Evolutionary conservation across 2,888 invertebrate genomes (phyloP), one percentile per base, ranked within the genome.

Genomic region (Cheilosia urbana): DNA sequence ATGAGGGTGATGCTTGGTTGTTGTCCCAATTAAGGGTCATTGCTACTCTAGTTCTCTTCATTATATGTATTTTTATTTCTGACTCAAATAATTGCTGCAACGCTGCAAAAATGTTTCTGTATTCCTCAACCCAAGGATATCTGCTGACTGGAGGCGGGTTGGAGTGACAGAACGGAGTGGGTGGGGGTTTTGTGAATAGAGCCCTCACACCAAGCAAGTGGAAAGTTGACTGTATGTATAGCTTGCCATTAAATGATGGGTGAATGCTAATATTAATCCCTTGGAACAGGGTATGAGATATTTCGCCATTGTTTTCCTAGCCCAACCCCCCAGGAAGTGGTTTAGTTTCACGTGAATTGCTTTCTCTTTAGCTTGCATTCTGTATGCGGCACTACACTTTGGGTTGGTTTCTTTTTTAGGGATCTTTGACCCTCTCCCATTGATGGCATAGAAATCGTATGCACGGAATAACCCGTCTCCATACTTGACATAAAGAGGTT

Each of bases 11-110:
- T 76, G 58, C 66, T 88, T 89, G 89, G 88, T 88, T 88, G 88
- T 88, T 89, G 89, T 87, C 89, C 89, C 88, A 89, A 88, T 89
- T 89, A 89, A 88, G 89, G 89, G 89, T 89, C 89, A 89, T 89
- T 89, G 89, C 89, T 89, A 89, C 87, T 71, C 51, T 85, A 85
- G 60, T 76, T 81, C 80, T 68, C 80, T 81, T 81, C 71, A 81
- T 81, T 85, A 76, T 80, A 66, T 85, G 71, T 55, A 85, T 81
- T 85, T 85, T 80, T 81, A 85, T 72, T 76, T 84, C 47, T 80
- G 75, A 65, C 80, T 84, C 58, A 30, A 68, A 79, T 80, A 69
- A 75, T 75, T 80, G 83, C 71, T 71, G 71, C 71, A 76, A 60
- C 60, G 47, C 75, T 80, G 84, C 80, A 80, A 76, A 55, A 76